Percentiles rank a stretch among this genome's conserved stretches.
Evolutionary conservation across 2,113 vertebrate species (phyloP).

Genomic region (Sylvia atricapilla): DNA sequence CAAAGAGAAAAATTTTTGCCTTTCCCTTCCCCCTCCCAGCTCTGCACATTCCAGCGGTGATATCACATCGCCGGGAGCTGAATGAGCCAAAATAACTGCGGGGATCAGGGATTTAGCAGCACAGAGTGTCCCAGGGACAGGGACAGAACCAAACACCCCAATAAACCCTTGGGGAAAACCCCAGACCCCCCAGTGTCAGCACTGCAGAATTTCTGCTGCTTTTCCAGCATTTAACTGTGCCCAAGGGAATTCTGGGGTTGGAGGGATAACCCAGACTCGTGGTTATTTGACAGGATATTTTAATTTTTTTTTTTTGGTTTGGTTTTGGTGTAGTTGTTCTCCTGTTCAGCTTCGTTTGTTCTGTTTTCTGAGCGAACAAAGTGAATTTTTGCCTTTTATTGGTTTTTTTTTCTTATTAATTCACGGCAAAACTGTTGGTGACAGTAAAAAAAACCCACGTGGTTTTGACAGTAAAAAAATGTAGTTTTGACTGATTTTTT

Average conservation of each 20-base stretch:
- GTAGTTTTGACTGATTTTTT: not conserved
- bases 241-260: not conserved
- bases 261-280: not conserved
- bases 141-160: fast-evolving
- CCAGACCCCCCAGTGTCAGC: fast-evolving
- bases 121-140: not conserved
- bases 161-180: fast-evolving
- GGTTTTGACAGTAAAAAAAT: no score
- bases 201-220: fast-evolving
- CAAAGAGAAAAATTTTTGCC: not conserved
- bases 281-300: not conserved
- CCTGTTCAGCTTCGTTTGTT: not conserved
- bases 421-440: not conserved
- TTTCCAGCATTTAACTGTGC: not conserved
- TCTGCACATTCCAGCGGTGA: conserved; percentile 7
- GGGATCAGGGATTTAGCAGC: not conserved
- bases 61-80: not conserved
- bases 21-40: not conserved
- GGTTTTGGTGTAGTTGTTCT: not conserved
- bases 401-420: no score
- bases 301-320: not conserved
- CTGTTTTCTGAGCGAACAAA: not conserved
- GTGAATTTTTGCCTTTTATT: not conserved
- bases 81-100: not conserved
- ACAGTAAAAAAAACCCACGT: no score